Percentiles rank a stretch among this genome's conserved stretches.
Conservation (phyloP, 2,888 invertebrate genomes). For the Adelphocoris suturalis region DNA sequence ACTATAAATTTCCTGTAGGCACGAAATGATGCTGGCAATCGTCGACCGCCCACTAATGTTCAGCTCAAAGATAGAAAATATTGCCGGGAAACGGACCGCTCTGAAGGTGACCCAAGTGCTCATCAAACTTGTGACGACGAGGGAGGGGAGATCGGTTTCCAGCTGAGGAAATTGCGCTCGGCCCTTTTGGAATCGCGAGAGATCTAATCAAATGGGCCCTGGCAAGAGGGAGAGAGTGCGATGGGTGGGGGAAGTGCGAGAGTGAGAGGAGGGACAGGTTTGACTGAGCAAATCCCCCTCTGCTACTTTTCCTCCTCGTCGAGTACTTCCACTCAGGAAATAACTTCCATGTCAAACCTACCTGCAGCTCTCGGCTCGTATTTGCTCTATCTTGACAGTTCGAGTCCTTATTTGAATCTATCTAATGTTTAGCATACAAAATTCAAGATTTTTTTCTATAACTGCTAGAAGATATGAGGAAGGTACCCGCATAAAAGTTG, state of each 20-base stretch:
- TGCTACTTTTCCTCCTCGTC: not conserved
- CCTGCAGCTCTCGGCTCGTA: not conserved
- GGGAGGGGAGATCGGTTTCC: constrained; percentile 10
- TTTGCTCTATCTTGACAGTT: not conserved
- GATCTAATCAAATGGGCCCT: constrained; percentile 10
- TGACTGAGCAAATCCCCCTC: not conserved
- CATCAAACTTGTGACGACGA: not conserved
- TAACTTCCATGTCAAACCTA: constrained; percentile 25
- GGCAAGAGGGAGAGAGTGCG: not conserved
- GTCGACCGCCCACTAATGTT: not conserved
- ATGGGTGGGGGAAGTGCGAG: too few relatives aligned
- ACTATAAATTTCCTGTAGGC: too few relatives aligned
- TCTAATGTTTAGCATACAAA: too few relatives aligned
- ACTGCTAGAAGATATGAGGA: too few relatives aligned
- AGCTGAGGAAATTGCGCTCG: constrained; percentile 20
- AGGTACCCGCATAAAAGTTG: too few relatives aligned
- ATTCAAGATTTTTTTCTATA: too few relatives aligned
- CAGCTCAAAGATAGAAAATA: not conserved
- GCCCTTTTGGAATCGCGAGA: not conserved
- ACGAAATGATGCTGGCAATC: too few relatives aligned
- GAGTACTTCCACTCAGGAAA: constrained; percentile 25
- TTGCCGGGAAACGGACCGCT: not conserved
- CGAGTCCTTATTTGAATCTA: not conserved
- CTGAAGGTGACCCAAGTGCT: not conserved
- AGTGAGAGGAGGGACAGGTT: too few relatives aligned